Conservation (phyloP, 2,113 vertebrate species). For the Onychorhynchus coronatus region DNA sequence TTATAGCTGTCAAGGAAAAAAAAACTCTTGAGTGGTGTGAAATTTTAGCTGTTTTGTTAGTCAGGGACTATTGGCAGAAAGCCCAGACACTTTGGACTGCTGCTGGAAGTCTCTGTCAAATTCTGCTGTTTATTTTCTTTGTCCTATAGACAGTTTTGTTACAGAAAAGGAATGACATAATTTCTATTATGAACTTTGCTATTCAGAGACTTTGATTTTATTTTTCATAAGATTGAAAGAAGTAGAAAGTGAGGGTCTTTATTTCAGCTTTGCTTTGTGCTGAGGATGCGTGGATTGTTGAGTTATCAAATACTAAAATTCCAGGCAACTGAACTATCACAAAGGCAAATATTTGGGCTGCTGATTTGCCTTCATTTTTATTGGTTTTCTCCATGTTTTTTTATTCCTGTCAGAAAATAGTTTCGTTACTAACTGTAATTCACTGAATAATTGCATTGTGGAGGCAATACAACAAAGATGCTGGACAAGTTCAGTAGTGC, state of each 20-base stretch:
- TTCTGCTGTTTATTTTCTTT: background rate
- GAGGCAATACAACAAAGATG: background rate
- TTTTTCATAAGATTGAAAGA: background rate
- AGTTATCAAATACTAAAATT: background rate
- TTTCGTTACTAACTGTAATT: background rate
- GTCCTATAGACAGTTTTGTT: background rate
- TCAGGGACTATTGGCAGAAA: background rate
- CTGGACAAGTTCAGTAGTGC: background rate
- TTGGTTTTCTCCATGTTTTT: background rate
- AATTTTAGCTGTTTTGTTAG: conserved; percentile 40
- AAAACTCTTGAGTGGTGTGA: background rate
- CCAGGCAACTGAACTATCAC: background rate
- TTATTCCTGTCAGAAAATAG: background rate
- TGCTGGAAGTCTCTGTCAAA: background rate
- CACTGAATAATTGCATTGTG: background rate
- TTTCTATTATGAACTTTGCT: background rate
- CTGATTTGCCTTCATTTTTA: background rate
- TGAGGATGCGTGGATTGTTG: background rate
- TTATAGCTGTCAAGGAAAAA: background rate
- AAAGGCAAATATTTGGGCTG: background rate
- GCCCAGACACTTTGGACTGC: background rate
- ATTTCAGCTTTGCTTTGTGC: background rate
- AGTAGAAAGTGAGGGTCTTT: background rate
- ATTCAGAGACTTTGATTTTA: background rate
- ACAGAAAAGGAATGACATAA: background rate